Evolutionary conservation across 2,113 vertebrate genomes (phyloP).

Genomic region (Eublepharis macularius): DNA sequence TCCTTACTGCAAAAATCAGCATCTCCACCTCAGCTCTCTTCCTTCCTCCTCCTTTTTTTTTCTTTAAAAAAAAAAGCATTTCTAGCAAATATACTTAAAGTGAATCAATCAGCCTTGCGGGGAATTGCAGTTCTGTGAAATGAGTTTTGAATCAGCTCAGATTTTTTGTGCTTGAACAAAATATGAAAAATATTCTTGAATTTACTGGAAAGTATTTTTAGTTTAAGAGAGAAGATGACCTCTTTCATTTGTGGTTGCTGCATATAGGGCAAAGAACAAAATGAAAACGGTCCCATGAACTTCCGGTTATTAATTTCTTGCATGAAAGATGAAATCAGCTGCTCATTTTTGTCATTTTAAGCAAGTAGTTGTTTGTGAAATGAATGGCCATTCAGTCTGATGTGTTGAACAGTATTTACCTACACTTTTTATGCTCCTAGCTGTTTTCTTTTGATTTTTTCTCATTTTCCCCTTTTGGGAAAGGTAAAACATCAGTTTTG

Average conservation of each 20-base stretch:
- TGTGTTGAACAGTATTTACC: neutral
- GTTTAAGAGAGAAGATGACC: conserved; percentile 3
- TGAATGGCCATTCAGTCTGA: neutral
- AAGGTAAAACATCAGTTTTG: neutral
- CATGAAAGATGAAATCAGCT: neutral
- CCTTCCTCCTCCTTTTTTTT: too few relatives aligned
- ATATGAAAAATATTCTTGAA: neutral
- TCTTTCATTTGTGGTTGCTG: conserved; percentile 23
- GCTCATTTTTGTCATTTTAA: neutral
- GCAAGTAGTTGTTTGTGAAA: conserved; percentile 15
- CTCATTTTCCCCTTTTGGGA: neutral
- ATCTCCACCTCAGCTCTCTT: too few relatives aligned
- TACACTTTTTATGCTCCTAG: neutral
- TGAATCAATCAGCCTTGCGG: neutral
- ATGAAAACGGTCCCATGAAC: neutral
- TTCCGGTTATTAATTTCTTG: conserved; percentile 26
- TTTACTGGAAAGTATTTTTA: conserved; percentile 14
- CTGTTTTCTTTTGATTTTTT: neutral
- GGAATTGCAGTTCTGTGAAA: neutral
- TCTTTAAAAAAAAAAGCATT: too few relatives aligned
- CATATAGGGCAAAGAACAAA: neutral
- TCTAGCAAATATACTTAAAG: neutral
- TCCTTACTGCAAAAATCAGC: too few relatives aligned
- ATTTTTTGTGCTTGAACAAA: neutral
- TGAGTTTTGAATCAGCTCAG: neutral